Base-by-base conservation (phyloP, 2,113 vertebrate species). In the Engystomops pustulosus region DNA sequence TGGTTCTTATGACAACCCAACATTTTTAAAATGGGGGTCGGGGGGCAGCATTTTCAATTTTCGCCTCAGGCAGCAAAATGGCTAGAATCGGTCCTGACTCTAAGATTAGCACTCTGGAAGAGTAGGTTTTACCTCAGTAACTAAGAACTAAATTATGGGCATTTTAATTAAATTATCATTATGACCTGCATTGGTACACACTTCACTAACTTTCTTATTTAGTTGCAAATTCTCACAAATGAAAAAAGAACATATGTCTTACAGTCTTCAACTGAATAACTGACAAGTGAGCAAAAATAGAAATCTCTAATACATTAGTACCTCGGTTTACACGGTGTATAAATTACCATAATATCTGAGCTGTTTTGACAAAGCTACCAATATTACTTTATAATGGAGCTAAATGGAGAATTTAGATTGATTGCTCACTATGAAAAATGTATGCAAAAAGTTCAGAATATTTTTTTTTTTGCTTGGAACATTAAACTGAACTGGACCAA, bases 401-500 rank as follows among this genome's bases (percentile, higher is more conserved):
- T 27, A 77, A 76, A 53, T 51, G 14, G 11, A 55, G 27, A 34
- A 3, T 76, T n/a, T 10, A 9, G 8, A 17, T 32, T 34, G 17
- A 17, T 17, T 53, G 17, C 12, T 34, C 4, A 14, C 51, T 77
- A 4, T 58, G 25, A 36, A 36, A 15, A 15, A 55, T 15, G 32
- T n/a, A 55, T n/a, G 74, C 32, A 36, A 36, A 77, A 77, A 23
- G 74, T 55, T 55, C 32, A 55, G 6, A 38, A 55, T 23, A 12
- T 10, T 34, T 15, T 34, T 15, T 51, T 51, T 76, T 32, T 27
- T 34, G 38, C 34, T 25, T 49, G 27, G 9, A 7, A 76, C 11
- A n/a, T 55, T 58, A 58, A 65, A 79, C 55, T 30, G 11, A 47
- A 69, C 11, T 79, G 45, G 15, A 58, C 67, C 17, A 71, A 58